phyloP scores from a whole-genome alignment of 2,113 vertebrate species.

The Octodon degus region DNA sequence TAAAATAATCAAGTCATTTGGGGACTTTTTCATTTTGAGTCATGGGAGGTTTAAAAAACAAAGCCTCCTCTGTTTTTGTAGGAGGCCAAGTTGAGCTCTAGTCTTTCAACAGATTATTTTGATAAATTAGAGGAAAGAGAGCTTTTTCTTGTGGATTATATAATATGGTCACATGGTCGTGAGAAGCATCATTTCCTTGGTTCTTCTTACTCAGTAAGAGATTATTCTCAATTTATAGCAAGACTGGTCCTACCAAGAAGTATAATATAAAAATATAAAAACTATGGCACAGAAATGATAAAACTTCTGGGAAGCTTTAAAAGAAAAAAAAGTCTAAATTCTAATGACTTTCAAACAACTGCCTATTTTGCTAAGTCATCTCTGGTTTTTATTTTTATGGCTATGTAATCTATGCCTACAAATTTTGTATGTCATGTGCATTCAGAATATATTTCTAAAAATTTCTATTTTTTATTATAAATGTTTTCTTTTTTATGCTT shows the following conservation, averaged over 20 bases:
- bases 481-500: not conserved
- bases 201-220: not conserved
- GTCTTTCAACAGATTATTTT: not conserved
- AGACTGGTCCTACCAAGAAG: not conserved
- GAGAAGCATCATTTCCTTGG: not conserved
- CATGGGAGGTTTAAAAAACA: constrained; percentile 36
- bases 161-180: not conserved
- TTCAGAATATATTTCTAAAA: constrained; percentile 25
- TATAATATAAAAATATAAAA: not conserved
- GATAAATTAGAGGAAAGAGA: not conserved
- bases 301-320: not conserved
- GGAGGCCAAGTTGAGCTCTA: not conserved
- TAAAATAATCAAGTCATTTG: constrained; percentile 4
- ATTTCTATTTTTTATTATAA: not conserved
- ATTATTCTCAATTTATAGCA: not conserved
- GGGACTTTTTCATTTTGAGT: not conserved
- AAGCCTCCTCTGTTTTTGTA: not conserved
- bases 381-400: constrained; percentile 30
- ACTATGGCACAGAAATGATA: not conserved
- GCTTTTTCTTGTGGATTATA: not conserved
- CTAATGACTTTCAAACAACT: not conserved
- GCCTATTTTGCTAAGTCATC: not conserved
- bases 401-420: not conserved
- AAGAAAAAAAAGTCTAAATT: constrained; percentile 13
- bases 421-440: not conserved